Conservation (phyloP, 2,888 invertebrate species). For the Nomada flava region DNA sequence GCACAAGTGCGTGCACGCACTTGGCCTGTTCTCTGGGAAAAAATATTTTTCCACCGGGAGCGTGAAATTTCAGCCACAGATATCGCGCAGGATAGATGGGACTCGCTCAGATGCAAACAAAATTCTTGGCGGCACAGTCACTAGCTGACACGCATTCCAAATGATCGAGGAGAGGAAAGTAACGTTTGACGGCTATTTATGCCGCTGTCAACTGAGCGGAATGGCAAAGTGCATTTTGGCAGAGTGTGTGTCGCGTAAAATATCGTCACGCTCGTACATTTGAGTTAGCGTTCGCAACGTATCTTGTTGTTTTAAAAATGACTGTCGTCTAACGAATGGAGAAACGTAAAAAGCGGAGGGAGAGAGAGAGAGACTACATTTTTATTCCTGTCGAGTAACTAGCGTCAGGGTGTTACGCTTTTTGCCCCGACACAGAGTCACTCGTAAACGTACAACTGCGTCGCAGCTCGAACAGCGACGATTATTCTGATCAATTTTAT, state of each 20-base stretch:
- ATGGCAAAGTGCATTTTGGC: slow-evolving; percentile 26
- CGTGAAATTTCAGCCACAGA: too few species aligned
- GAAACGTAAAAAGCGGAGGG: background rate
- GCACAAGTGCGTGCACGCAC: too few species aligned
- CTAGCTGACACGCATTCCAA: background rate
- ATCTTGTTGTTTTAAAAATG: slow-evolving; percentile 22
- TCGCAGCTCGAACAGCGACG: too few species aligned
- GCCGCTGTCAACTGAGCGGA: slow-evolving; percentile 12
- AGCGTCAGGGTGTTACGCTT: background rate
- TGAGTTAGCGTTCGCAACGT: slow-evolving; percentile 9
- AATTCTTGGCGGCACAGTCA: slow-evolving; percentile 4
- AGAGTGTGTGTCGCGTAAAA: slow-evolving; percentile 8
- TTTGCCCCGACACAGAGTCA: background rate
- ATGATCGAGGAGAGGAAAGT: background rate
- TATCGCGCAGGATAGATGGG: too few species aligned
- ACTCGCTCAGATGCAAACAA: background rate
- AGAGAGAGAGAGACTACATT: background rate
- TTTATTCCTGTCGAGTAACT: slow-evolving; percentile 29
- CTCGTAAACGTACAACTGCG: background rate
- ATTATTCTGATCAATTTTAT: background rate
- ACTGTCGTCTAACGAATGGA: slow-evolving; percentile 7
- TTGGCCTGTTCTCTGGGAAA: background rate
- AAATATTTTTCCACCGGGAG: background rate
- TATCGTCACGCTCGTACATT: slow-evolving; percentile 20
- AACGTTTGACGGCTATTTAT: background rate